Evolutionary conservation across 2,797 vertebrate species (phyloP).

Genomic region (Psittacula derbiana): DNA sequence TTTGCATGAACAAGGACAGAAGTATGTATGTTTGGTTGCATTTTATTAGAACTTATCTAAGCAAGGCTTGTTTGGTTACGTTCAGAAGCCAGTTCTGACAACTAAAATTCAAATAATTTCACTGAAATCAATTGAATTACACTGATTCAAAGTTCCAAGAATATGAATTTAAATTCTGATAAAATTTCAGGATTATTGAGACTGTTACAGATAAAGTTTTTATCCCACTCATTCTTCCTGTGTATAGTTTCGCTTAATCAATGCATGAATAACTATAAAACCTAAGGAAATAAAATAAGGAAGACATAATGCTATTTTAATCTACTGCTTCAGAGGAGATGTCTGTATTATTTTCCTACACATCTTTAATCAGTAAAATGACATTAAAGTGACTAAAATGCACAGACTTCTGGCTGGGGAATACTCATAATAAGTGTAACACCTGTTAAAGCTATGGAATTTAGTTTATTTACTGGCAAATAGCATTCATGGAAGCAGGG

Average conservation of each 20-base stretch:
- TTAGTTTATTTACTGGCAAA: not conserved
- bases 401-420: not conserved
- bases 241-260: not conserved
- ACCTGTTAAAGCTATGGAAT: not conserved
- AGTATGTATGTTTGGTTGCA: not conserved
- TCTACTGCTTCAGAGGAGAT: not conserved
- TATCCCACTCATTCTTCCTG: not conserved
- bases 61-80: not conserved
- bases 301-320: not conserved
- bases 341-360: not conserved
- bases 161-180: not conserved
- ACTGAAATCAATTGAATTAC: not conserved
- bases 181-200: not conserved
- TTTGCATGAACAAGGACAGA: not conserved
- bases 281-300: not conserved
- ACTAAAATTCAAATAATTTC: not conserved
- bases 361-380: not conserved
- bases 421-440: not conserved
- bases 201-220: not conserved
- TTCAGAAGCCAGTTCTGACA: not conserved
- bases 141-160: not conserved
- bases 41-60: not conserved
- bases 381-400: conserved; percentile 7
- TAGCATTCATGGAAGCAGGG: fast-evolving
- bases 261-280: not conserved